phyloP scores from a whole-genome alignment of 2,888 invertebrate genomes.

The Agrotis puta region DNA sequence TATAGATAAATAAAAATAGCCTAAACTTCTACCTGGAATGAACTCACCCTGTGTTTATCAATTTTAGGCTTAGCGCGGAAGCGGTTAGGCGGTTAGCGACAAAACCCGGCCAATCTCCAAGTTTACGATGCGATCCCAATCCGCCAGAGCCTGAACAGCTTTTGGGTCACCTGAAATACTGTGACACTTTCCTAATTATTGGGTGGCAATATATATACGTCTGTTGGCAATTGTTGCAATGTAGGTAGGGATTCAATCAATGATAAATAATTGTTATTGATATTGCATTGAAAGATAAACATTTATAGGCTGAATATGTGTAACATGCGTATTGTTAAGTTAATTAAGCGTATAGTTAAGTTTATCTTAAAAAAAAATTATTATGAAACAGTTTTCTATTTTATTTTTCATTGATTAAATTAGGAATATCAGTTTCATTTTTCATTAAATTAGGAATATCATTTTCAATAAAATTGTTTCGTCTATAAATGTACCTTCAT shows the following conservation, averaged over 20 bases:
- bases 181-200: constrained; percentile 57
- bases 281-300: neutral
- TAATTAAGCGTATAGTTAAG: no score
- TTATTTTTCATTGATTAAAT: no score
- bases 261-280: neutral
- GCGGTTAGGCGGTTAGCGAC: constrained; percentile 61
- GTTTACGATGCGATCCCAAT: constrained; percentile 67
- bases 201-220: neutral
- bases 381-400: no score
- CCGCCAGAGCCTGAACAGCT: constrained; percentile 36
- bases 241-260: neutral
- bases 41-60: constrained; percentile 49
- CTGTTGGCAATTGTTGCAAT: neutral
- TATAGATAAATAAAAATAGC: no score
- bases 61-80: constrained; percentile 59
- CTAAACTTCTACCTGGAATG: neutral
- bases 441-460: no score
- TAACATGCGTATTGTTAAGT: no score
- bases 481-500: neutral
- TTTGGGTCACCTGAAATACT: constrained; percentile 47
- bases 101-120: constrained; percentile 67
- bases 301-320: no score
- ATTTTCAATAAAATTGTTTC: neutral
- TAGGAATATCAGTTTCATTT: no score
- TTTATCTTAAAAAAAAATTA: no score